Evolutionary conservation across 2,888 invertebrate species (phyloP).

Genomic region (Oxytorus armatus): DNA sequence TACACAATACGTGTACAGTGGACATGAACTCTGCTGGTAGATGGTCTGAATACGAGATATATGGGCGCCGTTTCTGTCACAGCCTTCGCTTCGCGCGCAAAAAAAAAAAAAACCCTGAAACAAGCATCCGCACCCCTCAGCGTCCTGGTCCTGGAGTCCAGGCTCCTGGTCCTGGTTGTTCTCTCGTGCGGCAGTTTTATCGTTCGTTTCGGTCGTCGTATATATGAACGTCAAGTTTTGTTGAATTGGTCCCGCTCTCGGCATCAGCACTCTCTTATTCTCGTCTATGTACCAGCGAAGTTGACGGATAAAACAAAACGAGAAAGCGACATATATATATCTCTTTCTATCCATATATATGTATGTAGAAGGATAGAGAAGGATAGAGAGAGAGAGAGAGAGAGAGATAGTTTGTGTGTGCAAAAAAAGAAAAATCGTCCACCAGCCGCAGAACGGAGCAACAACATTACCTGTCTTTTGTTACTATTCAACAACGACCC

Average conservation of each 20-base stretch:
- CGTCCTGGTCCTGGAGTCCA: background rate
- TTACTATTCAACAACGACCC: constrained; percentile 42
- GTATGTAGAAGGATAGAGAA: too few species aligned
- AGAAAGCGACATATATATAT: too few species aligned
- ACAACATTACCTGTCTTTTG: constrained; percentile 52
- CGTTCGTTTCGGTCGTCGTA: constrained; percentile 26
- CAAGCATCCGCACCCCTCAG: constrained; percentile 11
- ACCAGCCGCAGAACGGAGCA: constrained; percentile 41
- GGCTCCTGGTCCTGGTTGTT: constrained; percentile 39
- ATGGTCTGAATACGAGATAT: constrained; percentile 6
- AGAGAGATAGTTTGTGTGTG: too few species aligned
- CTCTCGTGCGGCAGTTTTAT: constrained; percentile 44
- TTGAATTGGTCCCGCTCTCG: constrained; percentile 19
- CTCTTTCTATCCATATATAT: too few species aligned
- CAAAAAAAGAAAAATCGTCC: constrained; percentile 33
- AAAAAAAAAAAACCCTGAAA: constrained; percentile 27
- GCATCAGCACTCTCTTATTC: background rate
- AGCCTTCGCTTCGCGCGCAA: background rate
- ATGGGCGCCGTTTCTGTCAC: background rate
- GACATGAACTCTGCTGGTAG: too few species aligned
- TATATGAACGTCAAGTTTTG: constrained; percentile 54
- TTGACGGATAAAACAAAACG: constrained; percentile 54
- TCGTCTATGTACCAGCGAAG: constrained; percentile 23
- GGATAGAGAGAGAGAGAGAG: too few species aligned
- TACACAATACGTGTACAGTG: background rate